These are phyloP conservation scores for Ictalurus furcatus DNA, from an alignment of 2,113 vertebrate species.

Conservation along the genomic window DNA sequence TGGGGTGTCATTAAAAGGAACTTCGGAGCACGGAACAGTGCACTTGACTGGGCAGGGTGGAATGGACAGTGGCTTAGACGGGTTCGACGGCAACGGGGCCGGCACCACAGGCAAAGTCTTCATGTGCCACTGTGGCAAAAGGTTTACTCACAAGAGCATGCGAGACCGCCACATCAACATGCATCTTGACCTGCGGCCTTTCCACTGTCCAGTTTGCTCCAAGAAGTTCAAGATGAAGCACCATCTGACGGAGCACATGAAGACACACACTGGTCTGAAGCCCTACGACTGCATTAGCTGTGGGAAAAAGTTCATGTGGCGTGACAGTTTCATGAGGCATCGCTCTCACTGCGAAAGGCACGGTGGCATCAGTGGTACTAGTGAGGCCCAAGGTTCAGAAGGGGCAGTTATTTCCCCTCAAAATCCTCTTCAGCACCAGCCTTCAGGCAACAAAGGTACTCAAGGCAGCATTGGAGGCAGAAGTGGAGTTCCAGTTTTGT, in stretches of 20 bases:
- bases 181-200: slow-evolving; percentile 79
- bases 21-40: slow-evolving; percentile 70
- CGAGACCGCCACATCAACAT: slow-evolving; percentile 80
- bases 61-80: slow-evolving; percentile 56
- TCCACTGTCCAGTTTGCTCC: slow-evolving; percentile 76
- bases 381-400: slow-evolving; percentile 47
- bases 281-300: slow-evolving; percentile 75
- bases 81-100: slow-evolving; percentile 49
- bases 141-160: slow-evolving; percentile 80
- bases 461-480: slow-evolving; percentile 49
- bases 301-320: slow-evolving; percentile 79
- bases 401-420: slow-evolving; percentile 61
- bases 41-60: slow-evolving; percentile 67
- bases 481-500: slow-evolving; percentile 55
- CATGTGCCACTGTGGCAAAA: slow-evolving; percentile 80
- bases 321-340: slow-evolving; percentile 78
- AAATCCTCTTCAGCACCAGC: slow-evolving; percentile 58
- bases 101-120: slow-evolving; percentile 73
- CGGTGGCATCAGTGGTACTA: not conserved
- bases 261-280: slow-evolving; percentile 76
- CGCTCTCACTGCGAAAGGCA: slow-evolving; percentile 72
- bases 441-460: slow-evolving; percentile 60
- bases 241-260: slow-evolving; percentile 80
- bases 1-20: slow-evolving; percentile 62
- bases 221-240: slow-evolving; percentile 84